Conservation (phyloP, 2,113 vertebrate species). For the Catharus bicknelli region DNA sequence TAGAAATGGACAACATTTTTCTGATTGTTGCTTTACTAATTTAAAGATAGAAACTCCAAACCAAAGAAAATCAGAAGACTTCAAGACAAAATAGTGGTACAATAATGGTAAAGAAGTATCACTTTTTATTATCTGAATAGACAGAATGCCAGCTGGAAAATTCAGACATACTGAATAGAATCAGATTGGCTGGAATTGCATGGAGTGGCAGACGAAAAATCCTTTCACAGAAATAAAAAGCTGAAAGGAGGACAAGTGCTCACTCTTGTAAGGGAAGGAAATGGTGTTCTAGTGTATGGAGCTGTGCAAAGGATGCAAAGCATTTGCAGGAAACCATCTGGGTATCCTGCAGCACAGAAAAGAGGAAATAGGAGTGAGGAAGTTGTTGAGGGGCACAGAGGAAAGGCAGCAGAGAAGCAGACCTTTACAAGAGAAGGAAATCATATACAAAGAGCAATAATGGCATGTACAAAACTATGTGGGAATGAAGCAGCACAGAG, state of each 20-base stretch:
- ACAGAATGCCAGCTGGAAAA: constrained; percentile 3
- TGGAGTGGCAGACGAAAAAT: not conserved
- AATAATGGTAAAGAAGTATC: not conserved
- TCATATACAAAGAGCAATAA: not conserved
- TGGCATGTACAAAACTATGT: not conserved
- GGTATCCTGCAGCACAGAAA: constrained; percentile 55
- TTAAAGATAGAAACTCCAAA: not conserved
- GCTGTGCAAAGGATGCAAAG: constrained; percentile 56
- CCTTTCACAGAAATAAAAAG: constrained; percentile 23
- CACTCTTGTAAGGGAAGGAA: constrained; percentile 41
- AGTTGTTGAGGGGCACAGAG: constrained; percentile 21
- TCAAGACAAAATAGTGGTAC: not conserved
- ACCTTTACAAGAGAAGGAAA: constrained; percentile 21
- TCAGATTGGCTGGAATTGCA: not conserved
- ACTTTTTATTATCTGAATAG: not conserved
- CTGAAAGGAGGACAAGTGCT: constrained; percentile 6
- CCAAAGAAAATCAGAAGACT: not conserved
- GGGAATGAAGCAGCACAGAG: not conserved
- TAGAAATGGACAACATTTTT: not conserved
- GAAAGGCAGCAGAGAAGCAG: constrained; percentile 34
- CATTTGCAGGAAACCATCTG: constrained; percentile 63
- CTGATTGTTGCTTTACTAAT: not conserved
- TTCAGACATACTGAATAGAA: not conserved
- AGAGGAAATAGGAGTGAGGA: constrained; percentile 59
- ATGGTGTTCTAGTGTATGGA: constrained; percentile 13